A percentile compares a stretch with the other conserved stretches of the same genome.
Conservation (phyloP, 2,797 vertebrate genomes). For the Sus cebifrons region DNA sequence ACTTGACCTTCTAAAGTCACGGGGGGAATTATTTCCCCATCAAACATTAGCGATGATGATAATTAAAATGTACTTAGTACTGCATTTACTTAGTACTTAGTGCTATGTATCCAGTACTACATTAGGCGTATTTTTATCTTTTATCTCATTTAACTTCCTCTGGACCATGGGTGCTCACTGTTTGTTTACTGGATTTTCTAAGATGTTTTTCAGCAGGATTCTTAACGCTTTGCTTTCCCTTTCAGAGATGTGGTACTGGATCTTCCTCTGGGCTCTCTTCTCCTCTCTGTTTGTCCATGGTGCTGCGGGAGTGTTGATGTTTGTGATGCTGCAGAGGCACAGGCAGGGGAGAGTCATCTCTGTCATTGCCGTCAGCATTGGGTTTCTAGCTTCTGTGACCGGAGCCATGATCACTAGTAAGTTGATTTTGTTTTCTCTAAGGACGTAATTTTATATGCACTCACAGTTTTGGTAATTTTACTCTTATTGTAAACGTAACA, state of each 20-base stretch:
- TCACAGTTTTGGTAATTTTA: background rate
- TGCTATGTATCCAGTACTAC: background rate
- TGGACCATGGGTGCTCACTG: background rate
- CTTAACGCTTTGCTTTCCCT: slow-evolving; percentile 86
- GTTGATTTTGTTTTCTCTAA: slow-evolving; percentile 86
- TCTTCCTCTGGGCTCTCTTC: slow-evolving; percentile 99
- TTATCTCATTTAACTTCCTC: background rate
- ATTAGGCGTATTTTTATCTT: background rate
- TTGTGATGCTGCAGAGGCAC: slow-evolving; percentile 98
- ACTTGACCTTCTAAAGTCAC: background rate
- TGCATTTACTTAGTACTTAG: background rate
- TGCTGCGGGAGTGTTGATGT: slow-evolving; percentile 96
- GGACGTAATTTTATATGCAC: background rate
- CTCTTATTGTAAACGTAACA: background rate
- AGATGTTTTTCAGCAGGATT: background rate
- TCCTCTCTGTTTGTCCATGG: slow-evolving; percentile 98
- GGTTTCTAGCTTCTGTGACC: slow-evolving; percentile 96
- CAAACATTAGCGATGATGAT: background rate
- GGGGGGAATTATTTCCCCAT: background rate
- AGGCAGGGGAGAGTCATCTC: slow-evolving; percentile 96
- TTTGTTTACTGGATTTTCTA: slow-evolving; percentile 10
- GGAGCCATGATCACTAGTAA: slow-evolving; percentile 99
- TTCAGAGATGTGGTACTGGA: slow-evolving; percentile 98
- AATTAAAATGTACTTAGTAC: background rate
- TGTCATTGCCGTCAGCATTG: slow-evolving; percentile 95